These are phyloP conservation scores for Atta texana DNA, from an alignment of 1,140 invertebrate genomes.

Conservation along the genomic window DNA sequence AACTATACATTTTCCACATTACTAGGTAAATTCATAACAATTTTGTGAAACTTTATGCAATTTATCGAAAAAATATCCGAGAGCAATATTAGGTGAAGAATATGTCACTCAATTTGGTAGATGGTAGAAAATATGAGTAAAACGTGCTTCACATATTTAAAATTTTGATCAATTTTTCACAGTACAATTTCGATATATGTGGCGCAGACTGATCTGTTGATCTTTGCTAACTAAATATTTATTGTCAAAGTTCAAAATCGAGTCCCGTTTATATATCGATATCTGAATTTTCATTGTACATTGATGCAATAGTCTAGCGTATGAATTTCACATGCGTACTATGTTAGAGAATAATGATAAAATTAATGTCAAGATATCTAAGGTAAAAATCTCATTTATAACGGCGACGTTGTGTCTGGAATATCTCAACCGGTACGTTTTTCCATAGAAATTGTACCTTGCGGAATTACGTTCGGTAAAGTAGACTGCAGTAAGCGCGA, in stretches of 20 bases:
- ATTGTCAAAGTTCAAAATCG: background rate
- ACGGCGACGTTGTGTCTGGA: conserved; percentile 52
- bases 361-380: conserved; percentile 55
- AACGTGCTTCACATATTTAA: conserved; percentile 41
- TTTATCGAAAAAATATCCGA: conserved; percentile 1
- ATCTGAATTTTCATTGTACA: background rate
- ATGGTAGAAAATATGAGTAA: conserved; percentile 37
- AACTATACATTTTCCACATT: background rate
- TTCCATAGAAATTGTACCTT: conserved; percentile 68
- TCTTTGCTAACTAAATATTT: background rate
- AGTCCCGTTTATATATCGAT: conserved; percentile 32
- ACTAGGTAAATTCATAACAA: background rate
- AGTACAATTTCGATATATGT: conserved; percentile 27
- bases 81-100: background rate
- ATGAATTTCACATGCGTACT: background rate
- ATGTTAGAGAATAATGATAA: background rate
- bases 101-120: conserved; percentile 43
- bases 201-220: background rate
- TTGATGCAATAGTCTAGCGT: background rate
- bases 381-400: conserved; percentile 53
- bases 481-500: conserved; percentile 67
- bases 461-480: conserved; percentile 68
- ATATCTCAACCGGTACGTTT: conserved; percentile 54
- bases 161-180: conserved; percentile 54
- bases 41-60: background rate